phyloP scores from a whole-genome alignment of 1,140 invertebrate species.

The Cyclina sinensis region DNA sequence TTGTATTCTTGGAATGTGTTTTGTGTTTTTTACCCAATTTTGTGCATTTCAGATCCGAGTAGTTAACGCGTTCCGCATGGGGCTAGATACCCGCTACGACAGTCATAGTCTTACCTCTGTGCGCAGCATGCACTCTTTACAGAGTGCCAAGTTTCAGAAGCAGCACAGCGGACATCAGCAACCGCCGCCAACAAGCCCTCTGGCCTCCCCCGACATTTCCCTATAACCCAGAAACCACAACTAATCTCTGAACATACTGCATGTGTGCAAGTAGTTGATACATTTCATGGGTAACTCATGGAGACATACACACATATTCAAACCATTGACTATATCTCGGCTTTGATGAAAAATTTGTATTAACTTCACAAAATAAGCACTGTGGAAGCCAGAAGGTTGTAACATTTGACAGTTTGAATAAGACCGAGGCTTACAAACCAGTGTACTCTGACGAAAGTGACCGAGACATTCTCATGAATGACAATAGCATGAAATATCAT shows the following conservation, averaged over 20 bases:
- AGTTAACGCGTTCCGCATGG: constrained; percentile 99
- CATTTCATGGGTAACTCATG: background rate
- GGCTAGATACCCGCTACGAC: constrained; percentile 97
- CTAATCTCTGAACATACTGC: constrained; percentile 50
- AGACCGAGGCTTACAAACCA: too few relatives aligned
- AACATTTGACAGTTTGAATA: too few relatives aligned
- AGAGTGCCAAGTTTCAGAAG: constrained; percentile 68
- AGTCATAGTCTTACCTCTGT: constrained; percentile 85
- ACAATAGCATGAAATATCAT: too few relatives aligned
- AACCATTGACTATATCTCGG: constrained; percentile 7
- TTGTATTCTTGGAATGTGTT: constrained; percentile 63
- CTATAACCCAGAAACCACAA: constrained; percentile 41
- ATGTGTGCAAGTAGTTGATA: background rate
- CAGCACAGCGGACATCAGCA: constrained; percentile 14
- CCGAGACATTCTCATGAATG: too few relatives aligned
- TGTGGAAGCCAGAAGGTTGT: too few relatives aligned
- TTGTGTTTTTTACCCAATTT: constrained; percentile 69
- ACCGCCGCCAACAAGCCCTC: constrained; percentile 43
- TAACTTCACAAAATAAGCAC: too few relatives aligned
- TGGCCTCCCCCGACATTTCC: constrained; percentile 41
- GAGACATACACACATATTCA: background rate
- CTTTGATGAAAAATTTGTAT: too few relatives aligned
- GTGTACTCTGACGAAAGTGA: too few relatives aligned
- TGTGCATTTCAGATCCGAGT: constrained; percentile 95
- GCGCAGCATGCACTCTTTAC: constrained; percentile 85